phyloP scores from a whole-genome alignment of 2,888 invertebrate genomes.

The Sturmia bella region DNA sequence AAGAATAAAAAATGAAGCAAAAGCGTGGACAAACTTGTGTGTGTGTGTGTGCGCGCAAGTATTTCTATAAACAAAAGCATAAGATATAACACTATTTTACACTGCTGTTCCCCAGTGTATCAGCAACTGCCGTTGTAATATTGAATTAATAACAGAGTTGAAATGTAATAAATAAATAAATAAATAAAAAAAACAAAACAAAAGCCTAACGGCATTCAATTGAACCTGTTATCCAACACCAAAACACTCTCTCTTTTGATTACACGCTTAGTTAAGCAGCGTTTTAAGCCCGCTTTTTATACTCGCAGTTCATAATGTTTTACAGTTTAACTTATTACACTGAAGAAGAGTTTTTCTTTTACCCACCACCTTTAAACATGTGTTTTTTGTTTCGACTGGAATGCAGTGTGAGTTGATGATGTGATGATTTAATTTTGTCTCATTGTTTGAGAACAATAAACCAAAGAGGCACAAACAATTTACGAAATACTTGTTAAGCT shows the following conservation, averaged over 20 bases:
- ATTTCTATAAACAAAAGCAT: too few species aligned
- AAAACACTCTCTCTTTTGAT: conserved; percentile 10
- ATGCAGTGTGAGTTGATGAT: conserved; percentile 13
- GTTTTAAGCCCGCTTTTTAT: conserved; percentile 1
- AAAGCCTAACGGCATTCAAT: conserved; percentile 19
- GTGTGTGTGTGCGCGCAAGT: too few species aligned
- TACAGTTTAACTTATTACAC: conserved; percentile 14
- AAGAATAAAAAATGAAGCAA: too few species aligned
- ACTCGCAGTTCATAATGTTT: not conserved
- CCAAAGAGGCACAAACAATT: conserved; percentile 6
- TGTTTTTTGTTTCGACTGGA: not conserved
- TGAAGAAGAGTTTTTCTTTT: not conserved
- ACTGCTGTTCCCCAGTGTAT: too few species aligned
- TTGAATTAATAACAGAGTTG: not conserved
- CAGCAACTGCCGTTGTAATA: too few species aligned
- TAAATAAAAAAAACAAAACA: too few species aligned
- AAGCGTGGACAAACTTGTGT: too few species aligned
- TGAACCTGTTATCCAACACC: conserved; percentile 1
- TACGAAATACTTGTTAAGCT: conserved; percentile 6
- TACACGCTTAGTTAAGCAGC: not conserved
- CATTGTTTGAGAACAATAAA: not conserved
- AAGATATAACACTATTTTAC: too few species aligned
- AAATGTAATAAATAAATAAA: not conserved
- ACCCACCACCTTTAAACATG: conserved; percentile 15
- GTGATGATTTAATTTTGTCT: conserved; percentile 22